Evolutionary conservation across 2,113 vertebrate genomes (phyloP).

Genomic region (Steatornis caripensis): DNA sequence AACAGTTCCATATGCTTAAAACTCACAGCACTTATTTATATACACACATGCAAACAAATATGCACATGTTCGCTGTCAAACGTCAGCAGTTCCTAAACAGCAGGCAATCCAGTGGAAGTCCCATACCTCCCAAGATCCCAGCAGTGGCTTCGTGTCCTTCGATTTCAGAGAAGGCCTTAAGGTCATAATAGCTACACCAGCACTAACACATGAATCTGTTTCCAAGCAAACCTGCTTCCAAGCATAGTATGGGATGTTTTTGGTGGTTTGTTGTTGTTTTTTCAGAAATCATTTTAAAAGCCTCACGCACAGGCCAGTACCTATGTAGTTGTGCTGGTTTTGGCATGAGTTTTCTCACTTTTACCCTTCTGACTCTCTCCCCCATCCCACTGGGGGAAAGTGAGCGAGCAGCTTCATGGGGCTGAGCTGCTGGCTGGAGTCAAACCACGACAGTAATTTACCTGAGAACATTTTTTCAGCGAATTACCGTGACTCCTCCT

Average conservation of each 20-base stretch:
- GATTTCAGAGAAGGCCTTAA: neutral
- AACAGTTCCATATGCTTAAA: neutral
- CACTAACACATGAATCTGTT: neutral
- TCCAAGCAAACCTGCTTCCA: neutral
- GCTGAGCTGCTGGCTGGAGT: too few relatives aligned
- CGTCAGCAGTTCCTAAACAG: neutral
- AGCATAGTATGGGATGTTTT: neutral
- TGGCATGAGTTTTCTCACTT: too few relatives aligned
- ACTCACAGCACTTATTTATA: neutral
- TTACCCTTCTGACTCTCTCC: too few relatives aligned
- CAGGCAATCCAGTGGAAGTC: neutral
- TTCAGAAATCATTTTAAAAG: neutral
- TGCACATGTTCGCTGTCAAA: neutral
- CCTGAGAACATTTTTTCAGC: neutral
- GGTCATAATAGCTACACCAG: neutral
- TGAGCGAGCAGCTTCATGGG: too few relatives aligned
- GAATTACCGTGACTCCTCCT: neutral
- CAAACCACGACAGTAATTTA: too few relatives aligned
- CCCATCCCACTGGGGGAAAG: too few relatives aligned
- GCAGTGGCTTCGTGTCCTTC: neutral
- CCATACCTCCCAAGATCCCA: fast-evolving
- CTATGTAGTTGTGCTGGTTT: too few relatives aligned
- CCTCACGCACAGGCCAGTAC: neutral
- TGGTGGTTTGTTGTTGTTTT: neutral
- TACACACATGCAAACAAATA: neutral